Evolutionary conservation across 2,888 invertebrate genomes (phyloP).

Genomic region (Hecatera dysodea): DNA sequence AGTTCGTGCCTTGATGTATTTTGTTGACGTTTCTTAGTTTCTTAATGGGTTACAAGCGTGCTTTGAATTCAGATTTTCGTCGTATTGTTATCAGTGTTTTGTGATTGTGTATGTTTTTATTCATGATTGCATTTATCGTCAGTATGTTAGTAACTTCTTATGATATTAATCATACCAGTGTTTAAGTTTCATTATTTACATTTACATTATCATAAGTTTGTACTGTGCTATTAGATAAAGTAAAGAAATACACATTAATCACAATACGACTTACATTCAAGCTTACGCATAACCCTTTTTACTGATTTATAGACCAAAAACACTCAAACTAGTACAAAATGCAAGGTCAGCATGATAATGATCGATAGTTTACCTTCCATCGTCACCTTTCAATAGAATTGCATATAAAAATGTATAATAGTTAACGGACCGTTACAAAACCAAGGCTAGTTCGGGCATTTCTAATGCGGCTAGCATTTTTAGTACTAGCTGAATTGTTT

Average conservation of each 20-base stretch:
- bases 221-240: conserved; percentile 9
- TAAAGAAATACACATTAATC: conserved; percentile 13
- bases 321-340: not conserved
- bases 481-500: conserved; percentile 45
- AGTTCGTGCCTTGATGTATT: conserved; percentile 36
- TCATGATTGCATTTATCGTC: conserved; percentile 37
- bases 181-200: conserved; percentile 25
- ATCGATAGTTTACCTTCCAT: conserved; percentile 17
- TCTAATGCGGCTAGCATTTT: conserved; percentile 48
- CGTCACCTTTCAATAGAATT: conserved; percentile 29
- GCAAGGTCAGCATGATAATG: conserved; percentile 28
- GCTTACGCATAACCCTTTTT: not conserved
- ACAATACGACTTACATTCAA: not conserved
- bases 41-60: conserved; percentile 35
- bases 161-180: conserved; percentile 7
- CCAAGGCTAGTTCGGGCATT: conserved; percentile 55
- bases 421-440: conserved; percentile 42
- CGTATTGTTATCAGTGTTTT: conserved; percentile 36
- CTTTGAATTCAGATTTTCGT: conserved; percentile 21
- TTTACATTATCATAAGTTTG: not conserved
- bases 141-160: conserved; percentile 14
- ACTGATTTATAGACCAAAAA: conserved; percentile 12
- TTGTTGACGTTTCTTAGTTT: conserved; percentile 30
- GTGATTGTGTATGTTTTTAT: conserved; percentile 53
- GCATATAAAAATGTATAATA: conserved; percentile 38